These are phyloP conservation scores for Rhipidura dahli DNA, from an alignment of 2,113 vertebrate genomes.

Conservation along the genomic window DNA sequence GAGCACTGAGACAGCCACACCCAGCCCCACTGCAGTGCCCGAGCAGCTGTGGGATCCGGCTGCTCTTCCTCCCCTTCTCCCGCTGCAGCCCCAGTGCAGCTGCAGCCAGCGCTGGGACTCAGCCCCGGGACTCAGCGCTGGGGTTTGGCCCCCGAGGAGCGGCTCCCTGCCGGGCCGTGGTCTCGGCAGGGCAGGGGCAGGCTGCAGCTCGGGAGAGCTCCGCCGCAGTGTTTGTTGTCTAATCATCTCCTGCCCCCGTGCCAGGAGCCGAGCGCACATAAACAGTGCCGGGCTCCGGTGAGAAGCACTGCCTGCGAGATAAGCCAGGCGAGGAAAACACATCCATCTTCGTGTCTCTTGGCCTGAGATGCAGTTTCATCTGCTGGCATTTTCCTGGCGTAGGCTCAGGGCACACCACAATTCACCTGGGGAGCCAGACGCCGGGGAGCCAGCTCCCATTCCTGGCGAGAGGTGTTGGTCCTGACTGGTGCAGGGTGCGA, in stretches of 20 bases:
- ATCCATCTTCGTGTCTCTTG: constrained; percentile 25
- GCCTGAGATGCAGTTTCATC: constrained; percentile 9
- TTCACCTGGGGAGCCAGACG: constrained; percentile 42
- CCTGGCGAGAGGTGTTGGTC: neutral
- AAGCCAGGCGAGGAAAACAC: constrained; percentile 28
- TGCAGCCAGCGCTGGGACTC: neutral
- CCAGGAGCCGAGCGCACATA: constrained; percentile 29
- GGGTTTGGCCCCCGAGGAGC: neutral
- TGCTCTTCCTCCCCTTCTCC: neutral
- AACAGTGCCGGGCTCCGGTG: neutral
- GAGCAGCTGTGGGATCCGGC: accelerated
- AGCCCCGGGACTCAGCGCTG: too few species aligned
- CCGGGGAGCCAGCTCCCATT: constrained; percentile 35
- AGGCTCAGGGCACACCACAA: constrained; percentile 27
- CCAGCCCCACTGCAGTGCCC: neutral
- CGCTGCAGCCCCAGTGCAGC: neutral
- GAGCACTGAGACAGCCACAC: neutral
- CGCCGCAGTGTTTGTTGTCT: neutral
- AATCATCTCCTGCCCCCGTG: neutral
- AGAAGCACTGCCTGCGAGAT: neutral
- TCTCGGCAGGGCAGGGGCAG: neutral
- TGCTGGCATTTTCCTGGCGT: constrained; percentile 45
- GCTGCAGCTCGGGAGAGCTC: neutral
- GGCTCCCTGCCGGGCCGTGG: neutral
- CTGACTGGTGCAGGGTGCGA: neutral